These are phyloP conservation scores for Crenichthys baileyi DNA, from an alignment of 2,797 vertebrate genomes.

Conservation along the genomic window DNA sequence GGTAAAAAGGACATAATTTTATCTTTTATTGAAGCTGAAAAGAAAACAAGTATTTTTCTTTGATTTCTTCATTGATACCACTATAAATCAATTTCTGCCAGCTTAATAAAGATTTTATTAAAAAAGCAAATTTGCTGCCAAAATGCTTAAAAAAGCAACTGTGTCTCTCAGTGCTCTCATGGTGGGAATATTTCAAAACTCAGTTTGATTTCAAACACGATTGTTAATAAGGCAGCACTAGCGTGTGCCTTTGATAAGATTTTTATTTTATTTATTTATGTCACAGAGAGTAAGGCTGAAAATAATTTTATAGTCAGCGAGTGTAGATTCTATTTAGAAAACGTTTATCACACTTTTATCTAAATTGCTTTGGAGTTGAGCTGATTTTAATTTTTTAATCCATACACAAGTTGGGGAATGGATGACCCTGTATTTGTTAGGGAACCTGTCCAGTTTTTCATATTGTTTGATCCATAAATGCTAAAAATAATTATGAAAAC, in stretches of 20 bases:
- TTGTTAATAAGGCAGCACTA: conserved; percentile 59
- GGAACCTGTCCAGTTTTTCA: conserved; percentile 11
- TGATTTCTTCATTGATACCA: conserved; percentile 61
- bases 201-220: conserved; percentile 53
- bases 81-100: conserved; percentile 66
- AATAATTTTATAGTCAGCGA: conserved; percentile 15
- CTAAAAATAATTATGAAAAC: neutral
- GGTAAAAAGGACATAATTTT: conserved; percentile 36
- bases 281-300: neutral
- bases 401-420: conserved; percentile 1
- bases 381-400: conserved; percentile 10
- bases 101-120: conserved; percentile 75
- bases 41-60: conserved; percentile 56
- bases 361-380: conserved; percentile 10
- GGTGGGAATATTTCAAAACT: conserved; percentile 63
- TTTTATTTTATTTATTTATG: conserved; percentile 18
- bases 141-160: conserved; percentile 45
- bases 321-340: conserved; percentile 7
- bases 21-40: conserved; percentile 51
- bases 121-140: conserved; percentile 61
- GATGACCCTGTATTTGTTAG: conserved; percentile 22
- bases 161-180: conserved; percentile 39
- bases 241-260: conserved; percentile 35
- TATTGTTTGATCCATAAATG: neutral
- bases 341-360: conserved; percentile 15